These are phyloP conservation scores for Spea bombifrons DNA, from an alignment of 2,113 vertebrate species.

Conservation along the genomic window DNA sequence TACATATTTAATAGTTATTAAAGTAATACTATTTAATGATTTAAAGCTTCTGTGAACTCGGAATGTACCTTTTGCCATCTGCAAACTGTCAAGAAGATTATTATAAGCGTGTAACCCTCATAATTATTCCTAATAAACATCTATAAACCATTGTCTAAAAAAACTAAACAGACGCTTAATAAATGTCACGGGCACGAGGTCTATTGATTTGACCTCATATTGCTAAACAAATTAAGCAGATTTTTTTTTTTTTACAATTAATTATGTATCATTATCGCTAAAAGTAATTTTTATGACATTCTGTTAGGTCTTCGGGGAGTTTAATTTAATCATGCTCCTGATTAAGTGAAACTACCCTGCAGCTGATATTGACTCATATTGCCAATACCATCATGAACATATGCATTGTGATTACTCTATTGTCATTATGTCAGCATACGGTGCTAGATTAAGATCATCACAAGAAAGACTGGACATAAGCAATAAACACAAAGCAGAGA, in stretches of 20 bases:
- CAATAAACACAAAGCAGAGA: not conserved
- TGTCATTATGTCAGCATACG: conserved; percentile 53
- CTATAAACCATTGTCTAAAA: conserved; percentile 18
- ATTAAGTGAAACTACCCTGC: conserved; percentile 78
- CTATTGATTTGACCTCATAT: conserved; percentile 81
- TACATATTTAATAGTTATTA: no score
- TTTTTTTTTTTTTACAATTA: conserved; percentile 74
- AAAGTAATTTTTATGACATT: conserved; percentile 90
- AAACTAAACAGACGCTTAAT: conserved; percentile 43
- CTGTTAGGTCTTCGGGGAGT: conserved; percentile 74
- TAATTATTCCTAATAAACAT: conserved; percentile 30
- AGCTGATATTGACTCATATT: conserved; percentile 79
- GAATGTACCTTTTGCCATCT: no score
- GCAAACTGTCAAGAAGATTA: not conserved
- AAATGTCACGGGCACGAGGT: conserved; percentile 61
- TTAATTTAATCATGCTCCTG: conserved; percentile 78
- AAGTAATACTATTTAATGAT: no score
- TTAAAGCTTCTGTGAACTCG: no score
- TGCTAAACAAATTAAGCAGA: conserved; percentile 72
- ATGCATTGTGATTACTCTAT: conserved; percentile 63
- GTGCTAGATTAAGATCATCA: conserved; percentile 52
- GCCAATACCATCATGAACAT: conserved; percentile 75
- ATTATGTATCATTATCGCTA: conserved; percentile 80
- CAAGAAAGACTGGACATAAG: conserved; percentile 31
- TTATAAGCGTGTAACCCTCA: conserved; percentile 13